Base-by-base conservation (phyloP, 1,140 invertebrate genomes). In the Cydia fagiglandana region DNA sequence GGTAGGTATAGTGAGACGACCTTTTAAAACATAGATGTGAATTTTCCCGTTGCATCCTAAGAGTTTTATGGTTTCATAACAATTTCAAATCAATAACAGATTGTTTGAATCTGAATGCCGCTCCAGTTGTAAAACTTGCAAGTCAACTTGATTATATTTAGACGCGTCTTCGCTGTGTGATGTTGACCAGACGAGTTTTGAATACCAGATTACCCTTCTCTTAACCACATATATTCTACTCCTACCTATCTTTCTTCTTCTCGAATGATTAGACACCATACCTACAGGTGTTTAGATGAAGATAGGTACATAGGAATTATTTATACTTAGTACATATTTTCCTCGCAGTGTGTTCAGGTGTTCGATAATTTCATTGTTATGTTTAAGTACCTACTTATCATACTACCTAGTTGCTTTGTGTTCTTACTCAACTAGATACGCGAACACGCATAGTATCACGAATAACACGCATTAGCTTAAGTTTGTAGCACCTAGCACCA, bases 381-480 rank as follows among this genome's bases (percentile, higher is more conserved):
- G 13, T 47, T 15, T 13, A 38, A 38, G 34, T 38, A 38, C 0
- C 0, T 34, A 9, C 38, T 41, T 56, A 56, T 56, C n/a, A 56
- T 56, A 56, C 38, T 66, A 34, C 20, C 30, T 24, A 24, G n/a
- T 38, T 17, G n/a, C 34, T 24, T 70, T 70, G 66, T 70, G 30
- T 41, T 38, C 30, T 10, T 70, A n/a, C 6, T n/a, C 34, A 17
- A 41, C 24, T 66, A 66, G 64, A 66, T 66, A 41, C 6, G 3
- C 9, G 24, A 70, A 70, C 30, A 70, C 66, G 66, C 66, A 41
- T 38, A 38, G n/a, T 70, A 70, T 70, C 66, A 70, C 66, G 66
- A 41, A 70, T 13, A 70, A 15, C 34, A 38, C 2, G 66, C 5
- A 38, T 70, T 34, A 41, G 34, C 66, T 70, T 13, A 41, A 41